These are phyloP conservation scores for Lepidurus packardi DNA, from an alignment of 1,140 invertebrate species.

Conservation along the genomic window DNA sequence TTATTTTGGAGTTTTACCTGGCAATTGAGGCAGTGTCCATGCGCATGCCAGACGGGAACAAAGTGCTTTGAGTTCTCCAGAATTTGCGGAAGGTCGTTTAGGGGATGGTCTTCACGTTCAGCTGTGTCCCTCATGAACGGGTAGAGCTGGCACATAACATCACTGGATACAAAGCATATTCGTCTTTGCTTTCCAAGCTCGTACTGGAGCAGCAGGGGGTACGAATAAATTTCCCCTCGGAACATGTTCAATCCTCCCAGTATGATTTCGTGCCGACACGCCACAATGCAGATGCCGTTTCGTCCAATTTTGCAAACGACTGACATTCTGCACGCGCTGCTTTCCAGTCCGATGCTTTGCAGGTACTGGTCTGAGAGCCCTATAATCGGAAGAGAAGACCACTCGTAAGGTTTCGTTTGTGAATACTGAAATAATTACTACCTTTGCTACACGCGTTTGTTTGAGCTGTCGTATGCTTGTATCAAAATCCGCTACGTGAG, in stretches of 20 bases:
- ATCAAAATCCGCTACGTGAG: not conserved
- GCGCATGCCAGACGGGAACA: too few relatives aligned
- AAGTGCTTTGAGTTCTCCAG: not conserved
- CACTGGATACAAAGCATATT: slow-evolving; percentile 6
- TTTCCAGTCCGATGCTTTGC: not conserved
- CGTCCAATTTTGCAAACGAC: slow-evolving; percentile 5
- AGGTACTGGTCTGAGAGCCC: not conserved
- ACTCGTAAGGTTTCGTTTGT: not conserved
- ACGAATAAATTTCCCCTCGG: not conserved
- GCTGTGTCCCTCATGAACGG: not conserved
- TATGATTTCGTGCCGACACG: not conserved
- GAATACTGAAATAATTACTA: not conserved
- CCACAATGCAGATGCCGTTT: not conserved
- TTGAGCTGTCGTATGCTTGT: not conserved
- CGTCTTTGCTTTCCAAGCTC: not conserved
- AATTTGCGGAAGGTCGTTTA: not conserved
- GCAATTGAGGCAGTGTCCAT: not conserved
- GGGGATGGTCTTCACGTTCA: not conserved
- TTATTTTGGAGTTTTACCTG: not conserved
- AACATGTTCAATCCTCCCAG: not conserved
- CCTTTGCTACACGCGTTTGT: not conserved
- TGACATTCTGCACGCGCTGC: slow-evolving; percentile 3
- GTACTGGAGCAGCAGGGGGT: not conserved
- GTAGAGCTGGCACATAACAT: slow-evolving; percentile 5
- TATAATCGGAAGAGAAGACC: not conserved